A percentile compares a stretch with the other conserved stretches of the same genome.
These are phyloP conservation scores for Myodes glareolus DNA, from an alignment of 2,113 vertebrate genomes.

Conservation along the genomic window DNA sequence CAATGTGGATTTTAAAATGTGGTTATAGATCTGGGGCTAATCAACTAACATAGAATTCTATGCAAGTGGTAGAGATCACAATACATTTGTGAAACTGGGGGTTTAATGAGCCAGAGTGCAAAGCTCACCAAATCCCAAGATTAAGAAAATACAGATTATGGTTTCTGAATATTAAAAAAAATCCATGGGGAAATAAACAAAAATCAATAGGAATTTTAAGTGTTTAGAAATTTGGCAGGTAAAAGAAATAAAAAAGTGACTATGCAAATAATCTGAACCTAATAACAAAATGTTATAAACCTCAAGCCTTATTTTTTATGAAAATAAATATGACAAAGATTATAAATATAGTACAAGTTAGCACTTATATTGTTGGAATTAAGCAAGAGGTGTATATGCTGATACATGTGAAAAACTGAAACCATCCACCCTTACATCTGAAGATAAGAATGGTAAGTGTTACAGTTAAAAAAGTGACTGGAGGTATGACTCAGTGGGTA, in stretches of 20 bases:
- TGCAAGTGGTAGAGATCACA: neutral
- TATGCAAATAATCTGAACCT: neutral
- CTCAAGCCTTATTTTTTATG: neutral
- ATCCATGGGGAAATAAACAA: neutral
- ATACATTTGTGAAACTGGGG: neutral
- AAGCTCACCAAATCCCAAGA: neutral
- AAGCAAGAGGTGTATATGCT: neutral
- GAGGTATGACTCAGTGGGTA: neutral
- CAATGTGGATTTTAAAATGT: neutral
- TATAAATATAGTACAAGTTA: neutral
- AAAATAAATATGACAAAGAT: neutral
- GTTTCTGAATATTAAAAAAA: neutral
- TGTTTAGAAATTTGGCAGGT: neutral
- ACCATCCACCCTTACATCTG: neutral
- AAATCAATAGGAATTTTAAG: neutral
- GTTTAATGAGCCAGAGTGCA: neutral
- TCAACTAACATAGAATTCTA: neutral
- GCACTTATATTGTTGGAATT: neutral
- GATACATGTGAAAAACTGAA: neutral
- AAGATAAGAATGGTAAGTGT: neutral
- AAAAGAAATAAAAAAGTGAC: neutral
- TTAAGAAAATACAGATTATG: neutral
- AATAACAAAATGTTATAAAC: neutral
- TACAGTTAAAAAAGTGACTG: no score
- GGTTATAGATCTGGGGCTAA: neutral